Conservation (phyloP, 2,888 invertebrate species). For the Scaptomyza tumidula region DNA sequence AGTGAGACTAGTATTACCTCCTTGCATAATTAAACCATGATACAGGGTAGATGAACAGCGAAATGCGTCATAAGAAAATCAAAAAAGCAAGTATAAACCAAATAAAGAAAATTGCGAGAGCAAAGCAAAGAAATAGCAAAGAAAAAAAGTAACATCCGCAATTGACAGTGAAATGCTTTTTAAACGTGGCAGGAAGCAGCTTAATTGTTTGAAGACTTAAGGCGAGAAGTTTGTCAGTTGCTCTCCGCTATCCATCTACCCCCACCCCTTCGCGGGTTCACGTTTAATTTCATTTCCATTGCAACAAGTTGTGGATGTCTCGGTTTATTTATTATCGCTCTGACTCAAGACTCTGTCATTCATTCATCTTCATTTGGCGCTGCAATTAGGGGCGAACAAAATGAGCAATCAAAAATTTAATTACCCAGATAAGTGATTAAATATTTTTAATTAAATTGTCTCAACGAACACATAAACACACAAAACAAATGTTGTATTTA, state of each 20-base stretch:
- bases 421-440: slow-evolving; percentile 67
- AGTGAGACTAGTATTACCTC: neutral
- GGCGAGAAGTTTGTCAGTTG: slow-evolving; percentile 42
- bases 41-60: slow-evolving; percentile 41
- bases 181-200: slow-evolving; percentile 43
- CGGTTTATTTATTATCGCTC: slow-evolving; percentile 18
- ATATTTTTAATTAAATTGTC: slow-evolving; percentile 69
- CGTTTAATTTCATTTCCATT: slow-evolving; percentile 63
- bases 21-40: neutral
- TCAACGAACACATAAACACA: slow-evolving; percentile 16
- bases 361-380: slow-evolving; percentile 60
- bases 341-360: slow-evolving; percentile 25
- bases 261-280: slow-evolving; percentile 15
- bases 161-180: slow-evolving; percentile 76
- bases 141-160: slow-evolving; percentile 48
- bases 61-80: slow-evolving; percentile 55
- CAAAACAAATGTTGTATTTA: neutral
- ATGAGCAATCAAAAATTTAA: slow-evolving; percentile 68
- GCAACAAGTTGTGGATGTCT: slow-evolving; percentile 35
- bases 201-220: slow-evolving; percentile 26
- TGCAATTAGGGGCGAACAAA: slow-evolving; percentile 56
- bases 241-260: no score
- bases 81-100: neutral
- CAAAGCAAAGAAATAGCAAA: slow-evolving; percentile 34
- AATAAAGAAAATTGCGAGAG: slow-evolving; percentile 25